Base-by-base conservation (phyloP, 92 coral and sea anemone genomes). In the Zoanthus gigantus region DNA sequence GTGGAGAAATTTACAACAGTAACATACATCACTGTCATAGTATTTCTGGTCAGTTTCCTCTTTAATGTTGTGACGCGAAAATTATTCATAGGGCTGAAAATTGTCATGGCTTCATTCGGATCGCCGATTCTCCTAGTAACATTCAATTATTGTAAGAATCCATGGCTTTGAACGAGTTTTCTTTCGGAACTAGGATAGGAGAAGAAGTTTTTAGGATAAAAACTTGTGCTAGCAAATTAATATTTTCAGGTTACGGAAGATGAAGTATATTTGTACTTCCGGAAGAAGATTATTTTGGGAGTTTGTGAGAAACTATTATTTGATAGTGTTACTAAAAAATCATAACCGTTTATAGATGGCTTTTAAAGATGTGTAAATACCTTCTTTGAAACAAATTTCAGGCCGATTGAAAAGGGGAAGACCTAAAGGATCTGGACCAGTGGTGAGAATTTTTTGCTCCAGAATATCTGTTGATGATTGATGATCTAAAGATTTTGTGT, bases 41-140 rank as follows among this genome's bases (percentile, higher is more conserved):
- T 31, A 17, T 60, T 12, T 81, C 75, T 81, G 65, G 85, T 81
- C 85, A 18, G 65, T 81, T 81, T 81, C 85, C 65, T 47, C 85
- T 73, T 31, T 5, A 23, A 81, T 28, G 54, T 63, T 44, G 85
- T 52, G 32, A 66, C 85, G 45, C 61, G 75, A 81, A 65, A 81
- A 66, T 81, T 47, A 68, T 81, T 81, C 75, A 66, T 6, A 66
- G 74, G 71, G 23, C 53, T 46, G 66, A 13, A 81, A 66, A 81
- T 81, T 31, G 85, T 66, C 85, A 81, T 81, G 85, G 85, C 85
- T 81, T 81, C 85, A 81, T 45, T 81, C 82, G 82, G 82, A 77
- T 66, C n/a, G 42, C 74, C 34, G 61, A 81, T 81, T 81, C 74
- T 81, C 85, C 85, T 81, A 81, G 85, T 81, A 81, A 81, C 85